Conservation (phyloP, 2,888 invertebrate species). For the Drosophila incognita region DNA sequence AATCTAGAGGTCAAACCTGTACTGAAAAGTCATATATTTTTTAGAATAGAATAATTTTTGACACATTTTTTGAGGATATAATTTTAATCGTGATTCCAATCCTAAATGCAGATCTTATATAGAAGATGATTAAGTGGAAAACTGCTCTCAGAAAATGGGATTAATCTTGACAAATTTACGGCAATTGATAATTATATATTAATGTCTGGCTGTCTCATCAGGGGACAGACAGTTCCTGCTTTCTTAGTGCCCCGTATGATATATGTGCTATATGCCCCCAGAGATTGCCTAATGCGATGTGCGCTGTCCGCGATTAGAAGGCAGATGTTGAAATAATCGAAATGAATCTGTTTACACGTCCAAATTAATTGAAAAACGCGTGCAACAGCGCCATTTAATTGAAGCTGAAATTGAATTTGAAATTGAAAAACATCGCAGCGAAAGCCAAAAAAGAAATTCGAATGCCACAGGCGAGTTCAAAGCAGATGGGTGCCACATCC, state of each 20-base stretch:
- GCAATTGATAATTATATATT: slow-evolving; percentile 38
- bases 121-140: too few relatives aligned
- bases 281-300: background rate
- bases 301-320: slow-evolving; percentile 59
- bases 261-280: slow-evolving; percentile 2
- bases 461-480: slow-evolving; percentile 59
- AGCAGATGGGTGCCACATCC: slow-evolving; percentile 24
- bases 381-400: slow-evolving; percentile 79
- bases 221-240: background rate
- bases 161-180: slow-evolving; percentile 3
- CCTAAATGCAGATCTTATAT: too few relatives aligned
- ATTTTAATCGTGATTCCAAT: too few relatives aligned
- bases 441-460: slow-evolving; percentile 27
- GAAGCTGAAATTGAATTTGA: slow-evolving; percentile 63
- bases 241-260: background rate
- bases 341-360: slow-evolving; percentile 84
- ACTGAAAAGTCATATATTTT: too few relatives aligned
- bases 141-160: too few relatives aligned
- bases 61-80: too few relatives aligned
- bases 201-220: slow-evolving; percentile 26
- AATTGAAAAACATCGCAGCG: slow-evolving; percentile 19
- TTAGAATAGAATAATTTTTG: too few relatives aligned
- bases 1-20: background rate
- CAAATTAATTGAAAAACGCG: slow-evolving; percentile 80
- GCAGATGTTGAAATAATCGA: slow-evolving; percentile 82